These are phyloP conservation scores for Yponomeuta sedellus DNA, from an alignment of 2,888 invertebrate genomes.

Conservation along the genomic window DNA sequence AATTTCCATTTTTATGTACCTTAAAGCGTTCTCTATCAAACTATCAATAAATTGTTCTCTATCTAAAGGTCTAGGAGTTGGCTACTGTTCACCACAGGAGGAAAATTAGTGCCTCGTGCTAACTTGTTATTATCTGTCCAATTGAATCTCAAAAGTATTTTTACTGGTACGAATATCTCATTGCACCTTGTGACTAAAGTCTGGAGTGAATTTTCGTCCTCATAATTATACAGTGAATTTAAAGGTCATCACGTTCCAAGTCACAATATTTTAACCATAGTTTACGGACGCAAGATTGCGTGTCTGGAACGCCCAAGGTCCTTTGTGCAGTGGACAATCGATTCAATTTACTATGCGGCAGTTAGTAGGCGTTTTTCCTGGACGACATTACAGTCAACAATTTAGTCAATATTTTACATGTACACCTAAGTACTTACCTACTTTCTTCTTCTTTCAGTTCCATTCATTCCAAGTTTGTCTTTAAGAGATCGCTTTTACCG, in stretches of 20 bases:
- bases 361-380: not conserved
- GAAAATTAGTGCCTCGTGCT: not conserved
- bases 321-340: conserved; percentile 68
- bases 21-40: too few species aligned
- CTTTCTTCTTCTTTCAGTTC: too few species aligned
- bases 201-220: too few species aligned
- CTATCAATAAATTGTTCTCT: too few species aligned
- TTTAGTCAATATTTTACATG: too few species aligned
- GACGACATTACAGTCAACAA: not conserved
- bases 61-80: too few species aligned
- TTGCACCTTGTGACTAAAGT: not conserved
- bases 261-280: not conserved
- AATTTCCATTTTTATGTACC: too few species aligned
- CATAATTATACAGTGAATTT: not conserved
- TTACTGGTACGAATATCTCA: not conserved
- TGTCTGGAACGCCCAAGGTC: conserved; percentile 62
- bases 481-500: too few species aligned
- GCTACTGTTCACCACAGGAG: too few species aligned
- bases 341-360: conserved; percentile 67
- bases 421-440: too few species aligned
- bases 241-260: conserved; percentile 1
- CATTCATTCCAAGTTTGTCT: too few species aligned
- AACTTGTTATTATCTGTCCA: not conserved
- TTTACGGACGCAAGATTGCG: conserved; percentile 40
- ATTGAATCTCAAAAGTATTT: not conserved